Conservation (phyloP, 2,888 invertebrate genomes). For the Palloptera scutellata region DNA sequence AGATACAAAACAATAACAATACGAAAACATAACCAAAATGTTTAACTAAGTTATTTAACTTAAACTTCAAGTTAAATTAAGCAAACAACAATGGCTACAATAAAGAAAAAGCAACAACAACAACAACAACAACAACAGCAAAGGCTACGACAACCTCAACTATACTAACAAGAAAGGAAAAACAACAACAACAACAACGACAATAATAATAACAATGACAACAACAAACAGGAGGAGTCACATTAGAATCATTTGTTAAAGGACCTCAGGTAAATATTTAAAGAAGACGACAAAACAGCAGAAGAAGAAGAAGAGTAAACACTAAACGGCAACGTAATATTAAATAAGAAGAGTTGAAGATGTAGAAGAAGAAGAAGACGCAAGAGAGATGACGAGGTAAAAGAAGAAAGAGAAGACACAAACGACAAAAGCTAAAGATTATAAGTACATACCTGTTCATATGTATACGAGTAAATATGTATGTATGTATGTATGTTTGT, state of each 20-base stretch:
- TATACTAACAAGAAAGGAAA: constrained; percentile 1
- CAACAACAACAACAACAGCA: neutral
- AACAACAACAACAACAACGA: constrained; percentile 1
- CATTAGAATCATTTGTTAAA: constrained; percentile 39
- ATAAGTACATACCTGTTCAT: neutral
- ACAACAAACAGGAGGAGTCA: constrained; percentile 40
- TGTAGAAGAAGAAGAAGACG: neutral
- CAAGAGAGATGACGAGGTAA: neutral
- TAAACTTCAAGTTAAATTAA: constrained; percentile 48
- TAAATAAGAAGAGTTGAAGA: neutral
- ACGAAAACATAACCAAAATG: constrained; percentile 42
- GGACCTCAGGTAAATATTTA: constrained; percentile 45
- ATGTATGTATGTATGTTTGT: neutral
- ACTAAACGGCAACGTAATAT: neutral
- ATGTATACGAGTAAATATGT: constrained; percentile 13
- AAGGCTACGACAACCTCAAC: constrained; percentile 1
- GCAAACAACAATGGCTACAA: constrained; percentile 44
- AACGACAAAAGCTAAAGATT: neutral
- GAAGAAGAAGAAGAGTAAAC: neutral
- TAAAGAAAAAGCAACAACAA: constrained; percentile 9
- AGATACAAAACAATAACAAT: constrained; percentile 31
- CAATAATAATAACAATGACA: constrained; percentile 8
- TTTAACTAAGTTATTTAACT: constrained; percentile 48
- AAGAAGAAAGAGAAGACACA: neutral
- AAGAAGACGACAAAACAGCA: neutral